Evolutionary conservation across 2,797 vertebrate species (phyloP), one percentile per base, ranked within the genome.

Genomic region (Molossus alvarezi): DNA sequence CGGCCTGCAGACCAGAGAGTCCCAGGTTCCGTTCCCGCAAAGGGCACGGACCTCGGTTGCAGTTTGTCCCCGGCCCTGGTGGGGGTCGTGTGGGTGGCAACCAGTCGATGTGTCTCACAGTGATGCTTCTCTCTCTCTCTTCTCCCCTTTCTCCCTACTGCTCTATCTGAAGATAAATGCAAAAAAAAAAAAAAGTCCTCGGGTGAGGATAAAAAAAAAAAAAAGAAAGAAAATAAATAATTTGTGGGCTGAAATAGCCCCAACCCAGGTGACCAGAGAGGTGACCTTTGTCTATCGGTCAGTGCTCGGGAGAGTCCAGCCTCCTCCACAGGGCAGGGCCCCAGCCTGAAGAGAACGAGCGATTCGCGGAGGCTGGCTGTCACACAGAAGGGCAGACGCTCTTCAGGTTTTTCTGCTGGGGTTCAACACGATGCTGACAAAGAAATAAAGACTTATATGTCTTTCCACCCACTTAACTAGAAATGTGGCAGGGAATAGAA

Each of bases 261-360:
- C 1, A 57, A 37, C 57, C 57, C 29, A 87, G 65, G 48, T 88
- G 15, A 67, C 65, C 60, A 14, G 58, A 75, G 33, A 12, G 14
- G 15, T 77, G 72, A 77, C 17, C 41, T 91, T 89, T 96, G 81
- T 65, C 80, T 95, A 8, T 84, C 62, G 87, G 21, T 82, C 58
- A 72, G 88, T 95, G 95, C 48, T 97, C 97, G 97, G 95, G 85
- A 95, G 90, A 83, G 75, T 71, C 71, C 92, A 57, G 67, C 62
- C 65, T 87, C 85, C 86, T 92, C 86, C n/a, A 60, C 71, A 72
- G 91, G 21, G 62, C 75, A 79, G 48, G 69, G 82, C 72, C 97
- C 95, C 91, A 95, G 95, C 17, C 94, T 21, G 73, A 37, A 88
- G 92, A 82, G 77, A 67, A 80, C 75, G 15, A 64, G 80, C 37